Evolutionary conservation across 2,888 invertebrate species (phyloP), one percentile per base, ranked within the genome.

Genomic region (Lamproptera curius): DNA sequence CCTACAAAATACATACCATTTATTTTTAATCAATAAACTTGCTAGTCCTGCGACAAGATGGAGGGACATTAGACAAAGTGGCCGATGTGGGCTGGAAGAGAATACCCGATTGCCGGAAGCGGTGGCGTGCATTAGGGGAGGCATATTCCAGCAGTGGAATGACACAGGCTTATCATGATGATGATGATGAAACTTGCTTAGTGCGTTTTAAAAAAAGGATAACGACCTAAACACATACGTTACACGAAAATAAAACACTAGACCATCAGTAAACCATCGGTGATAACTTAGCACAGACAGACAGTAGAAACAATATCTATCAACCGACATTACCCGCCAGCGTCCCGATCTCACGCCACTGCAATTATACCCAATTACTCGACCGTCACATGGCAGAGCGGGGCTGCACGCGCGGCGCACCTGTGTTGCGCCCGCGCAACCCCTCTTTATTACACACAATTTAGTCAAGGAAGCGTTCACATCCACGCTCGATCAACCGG

Each of bases 381-480:
- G 57, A 62, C 61, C 59, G 59, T 63, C 66, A 64, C 61, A 65
- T 50, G 52, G 47, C 50, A 42, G 35, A 50, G 54, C 50, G 37
- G 44, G 49, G 33, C 20, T 62, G 64, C 80, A 74, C 81, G 76
- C 79, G 80, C 76, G 66, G 31, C 62, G 70, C 83, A 82, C 81
- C 84, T 83, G 84, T 76, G 69, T 60, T 50, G 58, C 56, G 59
- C 58, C 62, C 57, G 63, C 60, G 67, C 70, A 69, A 73, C 74
- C 73, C 71, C 71, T 73, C 67, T 70, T 77, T 76, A 78, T 82
- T 84, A 82, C 71, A 77, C 63, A 73, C 75, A 80, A 82, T 81
- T 82, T 78, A 73, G 68, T 59, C 61, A 65, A 72, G 74, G 77
- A 80, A 82, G 79, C 72, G 71, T 70, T 76, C 68, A 68, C 70